Evolutionary conservation across 2,797 vertebrate species (phyloP), one percentile per base, ranked within the genome.

Genomic region (Coregonus sp.): DNA sequence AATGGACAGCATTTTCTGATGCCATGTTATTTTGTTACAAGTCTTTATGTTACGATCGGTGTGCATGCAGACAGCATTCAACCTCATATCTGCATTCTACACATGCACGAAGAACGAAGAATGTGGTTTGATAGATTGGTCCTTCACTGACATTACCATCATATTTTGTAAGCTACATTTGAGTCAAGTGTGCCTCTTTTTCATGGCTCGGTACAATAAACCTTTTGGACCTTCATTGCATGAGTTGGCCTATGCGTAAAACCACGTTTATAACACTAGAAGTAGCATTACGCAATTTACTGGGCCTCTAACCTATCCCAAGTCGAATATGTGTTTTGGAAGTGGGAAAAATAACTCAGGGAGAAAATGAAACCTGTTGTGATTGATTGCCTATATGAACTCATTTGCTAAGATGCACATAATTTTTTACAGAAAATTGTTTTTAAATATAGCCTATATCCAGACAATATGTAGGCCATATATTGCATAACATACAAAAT

Each of bases 1-100:
- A 61, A 61, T 61, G 25, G 1, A 61, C 7, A 3, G n/a, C 6
- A 4, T 61, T n/a, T 61, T 25, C 59, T 25, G 9, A 7, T 25
- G 25, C 25, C 25, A 25, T 25, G 59, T 3, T 7, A 25, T 61
- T 61, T 61, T n/a, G 59, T 59, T 20, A 20, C 18, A 61, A 61
- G 6, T 61, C 3, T 61, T 61, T 61, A 5, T 92, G 91, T 93
- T 86, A 86, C 89, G 80, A 85, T 59, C 78, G 71, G 82, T 25
- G 20, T 25, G n/a, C 82, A 68, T 33, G 66, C 14, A 68, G 33
- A 12, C 66, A 35, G 16, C 66, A 33, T 47, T 3, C 5, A 47
- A 47, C 40, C 9, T 47, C 40, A 0, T 47, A 35, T 67, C 31
- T 35, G 11, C 31, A 68, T 33, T 16, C 5, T 63, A 11, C 59